phyloP scores from a whole-genome alignment of 2,797 vertebrate species.

The Chaenodraco wilsoni region DNA sequence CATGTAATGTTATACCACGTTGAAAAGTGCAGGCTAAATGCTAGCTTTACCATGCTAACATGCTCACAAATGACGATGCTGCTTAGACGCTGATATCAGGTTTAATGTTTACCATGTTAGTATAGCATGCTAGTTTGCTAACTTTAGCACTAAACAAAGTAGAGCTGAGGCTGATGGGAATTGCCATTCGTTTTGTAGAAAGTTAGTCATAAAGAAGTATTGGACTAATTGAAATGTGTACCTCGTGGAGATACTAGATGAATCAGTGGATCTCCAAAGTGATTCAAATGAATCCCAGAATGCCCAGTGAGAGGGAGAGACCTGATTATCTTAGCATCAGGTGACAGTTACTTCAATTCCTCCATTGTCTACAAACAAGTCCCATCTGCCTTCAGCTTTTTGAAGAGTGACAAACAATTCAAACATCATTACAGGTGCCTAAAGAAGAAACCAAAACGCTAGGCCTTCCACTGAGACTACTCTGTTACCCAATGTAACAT shows the following conservation, averaged over 20 bases:
- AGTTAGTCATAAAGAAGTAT: not conserved
- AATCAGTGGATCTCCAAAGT: not conserved
- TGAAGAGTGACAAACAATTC: not conserved
- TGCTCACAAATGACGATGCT: no score
- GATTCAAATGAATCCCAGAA: not conserved
- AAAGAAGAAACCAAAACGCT: conserved; percentile 38
- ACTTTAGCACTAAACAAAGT: not conserved
- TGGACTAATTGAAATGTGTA: not conserved
- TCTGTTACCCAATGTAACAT: conserved; percentile 9
- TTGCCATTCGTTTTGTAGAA: not conserved
- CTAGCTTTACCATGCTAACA: conserved; percentile 1
- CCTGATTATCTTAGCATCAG: not conserved
- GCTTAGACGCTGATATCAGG: not conserved
- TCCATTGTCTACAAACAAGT: not conserved
- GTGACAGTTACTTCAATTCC: not conserved
- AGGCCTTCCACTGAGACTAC: conserved; percentile 5
- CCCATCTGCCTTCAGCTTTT: not conserved
- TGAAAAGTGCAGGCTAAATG: not conserved
- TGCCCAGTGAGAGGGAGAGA: not conserved
- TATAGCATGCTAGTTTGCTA: conserved; percentile 6
- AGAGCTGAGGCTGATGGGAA: not conserved
- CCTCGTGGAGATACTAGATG: not conserved
- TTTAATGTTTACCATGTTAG: not conserved
- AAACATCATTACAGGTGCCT: conserved; percentile 20
- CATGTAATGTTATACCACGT: conserved; percentile 4